phyloP scores from a whole-genome alignment of 2,113 vertebrate species.

The Gymnobelideus leadbeateri region DNA sequence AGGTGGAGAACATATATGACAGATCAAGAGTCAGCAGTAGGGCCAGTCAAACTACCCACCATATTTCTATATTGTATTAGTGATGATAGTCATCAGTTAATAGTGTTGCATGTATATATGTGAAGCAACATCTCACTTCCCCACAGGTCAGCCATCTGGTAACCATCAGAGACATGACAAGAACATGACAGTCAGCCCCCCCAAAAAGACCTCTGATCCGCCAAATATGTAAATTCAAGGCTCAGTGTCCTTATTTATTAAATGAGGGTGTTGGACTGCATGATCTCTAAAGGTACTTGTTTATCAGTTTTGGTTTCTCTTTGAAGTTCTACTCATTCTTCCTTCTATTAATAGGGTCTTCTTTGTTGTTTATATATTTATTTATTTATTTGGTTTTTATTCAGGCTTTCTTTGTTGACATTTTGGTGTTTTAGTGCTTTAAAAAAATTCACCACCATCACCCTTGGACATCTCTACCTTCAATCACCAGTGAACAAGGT shows the following conservation, averaged over 20 bases:
- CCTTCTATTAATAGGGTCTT: not conserved
- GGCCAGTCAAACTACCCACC: not conserved
- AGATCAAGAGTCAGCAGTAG: not conserved
- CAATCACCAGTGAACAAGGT: not conserved
- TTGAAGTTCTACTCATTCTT: not conserved
- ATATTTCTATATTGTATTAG: not conserved
- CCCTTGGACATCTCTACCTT: not conserved
- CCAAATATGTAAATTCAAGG: not conserved
- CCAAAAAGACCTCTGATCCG: not conserved
- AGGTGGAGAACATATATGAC: not conserved
- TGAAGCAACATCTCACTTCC: no score
- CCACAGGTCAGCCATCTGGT: not conserved
- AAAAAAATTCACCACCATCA: not conserved
- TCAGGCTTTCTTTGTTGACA: not conserved
- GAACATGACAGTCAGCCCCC: not conserved
- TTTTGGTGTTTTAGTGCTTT: not conserved
- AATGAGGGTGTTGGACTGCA: not conserved
- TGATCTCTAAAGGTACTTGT: not conserved
- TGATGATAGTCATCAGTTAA: not conserved
- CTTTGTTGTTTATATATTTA: not conserved
- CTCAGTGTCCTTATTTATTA: not conserved
- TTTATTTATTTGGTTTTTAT: not conserved
- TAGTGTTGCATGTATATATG: not conserved
- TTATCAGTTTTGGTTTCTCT: not conserved
- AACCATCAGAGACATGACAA: not conserved